Percentiles rank a stretch among this genome's conserved stretches.
These are phyloP conservation scores for Nymphalis c-album DNA, from an alignment of 2,888 invertebrate genomes.

Conservation along the genomic window DNA sequence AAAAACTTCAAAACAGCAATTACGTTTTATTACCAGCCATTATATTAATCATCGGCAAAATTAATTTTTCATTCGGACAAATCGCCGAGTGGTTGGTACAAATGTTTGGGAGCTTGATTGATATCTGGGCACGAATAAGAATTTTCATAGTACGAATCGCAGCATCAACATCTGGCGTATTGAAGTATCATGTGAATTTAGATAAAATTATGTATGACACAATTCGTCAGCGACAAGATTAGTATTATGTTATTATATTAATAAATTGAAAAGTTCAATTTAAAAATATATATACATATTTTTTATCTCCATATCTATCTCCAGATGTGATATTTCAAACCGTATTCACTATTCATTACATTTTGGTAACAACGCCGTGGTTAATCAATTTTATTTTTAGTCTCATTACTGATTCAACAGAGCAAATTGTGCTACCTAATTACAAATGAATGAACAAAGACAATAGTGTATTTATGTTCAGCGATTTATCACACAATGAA, in stretches of 20 bases:
- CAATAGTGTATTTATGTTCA: conserved; percentile 80
- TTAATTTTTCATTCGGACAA: conserved; percentile 81
- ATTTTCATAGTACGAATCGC: conserved; percentile 48
- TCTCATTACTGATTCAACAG: conserved; percentile 77
- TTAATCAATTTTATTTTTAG: conserved; percentile 31
- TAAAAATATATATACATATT: not conserved
- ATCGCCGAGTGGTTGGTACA: conserved; percentile 71
- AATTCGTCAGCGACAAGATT: conserved; percentile 7
- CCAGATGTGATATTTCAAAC: not conserved
- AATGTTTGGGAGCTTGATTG: conserved; percentile 74
- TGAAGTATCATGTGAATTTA: conserved; percentile 33
- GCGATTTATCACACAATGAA: conserved; percentile 77
- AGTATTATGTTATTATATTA: not conserved
- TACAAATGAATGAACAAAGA: conserved; percentile 72
- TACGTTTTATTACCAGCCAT: conserved; percentile 77
- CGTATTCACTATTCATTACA: not conserved
- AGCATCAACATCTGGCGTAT: conserved; percentile 49
- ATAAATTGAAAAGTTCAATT: not conserved
- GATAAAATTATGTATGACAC: conserved; percentile 25
- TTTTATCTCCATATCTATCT: not conserved
- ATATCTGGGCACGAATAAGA: conserved; percentile 62
- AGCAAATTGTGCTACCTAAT: conserved; percentile 81
- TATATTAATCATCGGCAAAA: conserved; percentile 80
- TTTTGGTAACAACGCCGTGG: not conserved
- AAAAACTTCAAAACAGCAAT: conserved; percentile 80